Conservation (phyloP, 37 sponge, comb jelly and placozoan genomes). For the Petrosia ficiformis region DNA sequence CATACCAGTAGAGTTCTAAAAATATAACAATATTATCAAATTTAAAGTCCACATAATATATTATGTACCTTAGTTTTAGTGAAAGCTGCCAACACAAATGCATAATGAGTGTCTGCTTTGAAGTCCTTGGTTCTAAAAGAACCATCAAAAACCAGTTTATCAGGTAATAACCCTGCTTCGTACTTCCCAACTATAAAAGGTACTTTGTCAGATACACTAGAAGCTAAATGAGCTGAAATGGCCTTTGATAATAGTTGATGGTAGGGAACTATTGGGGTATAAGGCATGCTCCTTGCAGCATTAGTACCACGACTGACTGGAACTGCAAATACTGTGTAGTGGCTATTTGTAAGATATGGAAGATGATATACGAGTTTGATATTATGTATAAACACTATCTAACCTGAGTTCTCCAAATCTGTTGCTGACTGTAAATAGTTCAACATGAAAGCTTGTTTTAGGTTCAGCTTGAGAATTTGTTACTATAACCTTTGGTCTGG, state of each 20-base stretch:
- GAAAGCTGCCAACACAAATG: slow-evolving; percentile 50
- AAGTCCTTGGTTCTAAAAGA: slow-evolving; percentile 17
- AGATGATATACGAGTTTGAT: neutral
- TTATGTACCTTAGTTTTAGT: slow-evolving; percentile 20
- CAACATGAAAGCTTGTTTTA: slow-evolving; percentile 14
- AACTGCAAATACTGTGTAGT: slow-evolving; percentile 48
- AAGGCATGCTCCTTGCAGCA: slow-evolving; percentile 26
- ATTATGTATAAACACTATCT: neutral
- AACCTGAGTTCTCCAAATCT: slow-evolving; percentile 41
- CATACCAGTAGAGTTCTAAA: neutral
- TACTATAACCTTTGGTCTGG: slow-evolving; percentile 29
- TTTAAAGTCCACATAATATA: no score
- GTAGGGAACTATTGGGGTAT: slow-evolving; percentile 12
- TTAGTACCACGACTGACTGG: slow-evolving; percentile 16
- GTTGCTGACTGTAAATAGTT: slow-evolving; percentile 15
- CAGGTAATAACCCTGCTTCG: slow-evolving; percentile 17
- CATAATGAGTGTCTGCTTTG: slow-evolving; percentile 38
- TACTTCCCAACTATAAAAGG: slow-evolving; percentile 49
- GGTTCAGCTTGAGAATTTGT: neutral
- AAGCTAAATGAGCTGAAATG: slow-evolving; percentile 17
- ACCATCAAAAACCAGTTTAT: slow-evolving; percentile 15
- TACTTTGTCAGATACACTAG: slow-evolving; percentile 12
- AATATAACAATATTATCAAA: neutral
- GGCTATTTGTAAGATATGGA: slow-evolving; percentile 7
- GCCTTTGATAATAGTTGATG: slow-evolving; percentile 11